Percentiles rank a stretch among this genome's conserved stretches.
phyloP scores from a whole-genome alignment of 1,140 invertebrate genomes.

The Eriosoma lanigerum region DNA sequence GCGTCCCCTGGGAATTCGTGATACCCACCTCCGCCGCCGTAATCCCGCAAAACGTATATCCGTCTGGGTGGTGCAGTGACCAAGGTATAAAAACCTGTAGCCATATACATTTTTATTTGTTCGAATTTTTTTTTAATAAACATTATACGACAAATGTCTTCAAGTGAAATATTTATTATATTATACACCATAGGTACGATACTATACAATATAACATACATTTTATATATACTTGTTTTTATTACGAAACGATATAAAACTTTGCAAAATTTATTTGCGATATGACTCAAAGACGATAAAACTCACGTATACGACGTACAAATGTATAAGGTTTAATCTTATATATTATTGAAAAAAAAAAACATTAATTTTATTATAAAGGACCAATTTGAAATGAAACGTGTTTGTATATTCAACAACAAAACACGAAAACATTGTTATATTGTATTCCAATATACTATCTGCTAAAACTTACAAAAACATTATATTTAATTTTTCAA shows the following conservation, averaged over 20 bases:
- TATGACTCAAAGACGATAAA: conserved; percentile 17
- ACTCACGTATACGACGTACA: neutral
- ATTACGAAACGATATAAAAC: conserved; percentile 9
- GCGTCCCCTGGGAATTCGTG: neutral
- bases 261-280: neutral
- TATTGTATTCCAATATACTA: no score
- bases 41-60: no score
- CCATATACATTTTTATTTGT: neutral
- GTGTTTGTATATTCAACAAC: neutral
- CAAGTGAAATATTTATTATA: neutral
- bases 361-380: neutral
- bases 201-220: no score
- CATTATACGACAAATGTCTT: conserved; percentile 29
- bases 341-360: neutral
- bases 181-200: no score
- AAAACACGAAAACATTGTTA: neutral
- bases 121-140: conserved; percentile 29
- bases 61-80: no score
- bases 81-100: no score
- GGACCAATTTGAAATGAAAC: neutral
- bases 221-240: conserved; percentile 23
- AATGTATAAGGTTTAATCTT: conserved; percentile 10
- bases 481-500: no score
- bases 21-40: neutral
- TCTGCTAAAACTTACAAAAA: no score